Base-by-base conservation (phyloP, 2,797 vertebrate species). In the Moxostoma hubbsi region DNA sequence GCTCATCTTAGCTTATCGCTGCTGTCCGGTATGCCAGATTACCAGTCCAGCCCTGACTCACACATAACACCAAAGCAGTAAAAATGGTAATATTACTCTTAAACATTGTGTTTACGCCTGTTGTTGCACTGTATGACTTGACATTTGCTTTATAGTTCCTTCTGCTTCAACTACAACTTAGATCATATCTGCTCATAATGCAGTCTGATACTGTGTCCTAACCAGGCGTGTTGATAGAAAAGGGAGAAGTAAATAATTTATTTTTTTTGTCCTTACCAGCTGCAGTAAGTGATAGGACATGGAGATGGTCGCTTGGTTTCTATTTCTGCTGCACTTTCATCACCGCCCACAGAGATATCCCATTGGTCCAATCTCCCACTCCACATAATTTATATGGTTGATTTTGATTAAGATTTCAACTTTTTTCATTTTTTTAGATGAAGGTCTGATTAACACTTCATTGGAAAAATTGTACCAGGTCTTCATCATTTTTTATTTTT, bases 91-190 rank as follows among this genome's bases (percentile, higher is more conserved):
- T 58, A 76, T 7, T 45, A 18, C 13, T 50, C 57, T 55, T 58
- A 45, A 67, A n/a, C 36, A 16, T 5, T 71, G 16, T 55, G 36
- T 36, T 36, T 36, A 4, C 4, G 36, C 36, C 36, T 36, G 36
- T 1, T 43, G 5, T 11, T 43, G n/a, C 10, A 53, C 11, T 76
- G 54, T 67, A 43, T 4, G 11, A 47, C 11, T 46, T 62, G 57
- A 54, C 43, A n/a, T 46, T 54, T 12, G 15, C 69, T 78, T 81
- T 47, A 36, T 36, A 36, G 36, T 36, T 36, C 36, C 36, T 36
- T 36, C 36, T 36, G 36, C 36, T 36, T 36, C 36, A 73, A 61
- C 57, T 54, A 65, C 69, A 2, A 46, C 50, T 55, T 45, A 10
- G 13, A 45, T 54, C n/a, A 69, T 69, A 54, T 54, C 8, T 53